These are phyloP conservation scores for Pseudeuparius sepicola DNA, from an alignment of 2,888 invertebrate genomes.

Conservation along the genomic window DNA sequence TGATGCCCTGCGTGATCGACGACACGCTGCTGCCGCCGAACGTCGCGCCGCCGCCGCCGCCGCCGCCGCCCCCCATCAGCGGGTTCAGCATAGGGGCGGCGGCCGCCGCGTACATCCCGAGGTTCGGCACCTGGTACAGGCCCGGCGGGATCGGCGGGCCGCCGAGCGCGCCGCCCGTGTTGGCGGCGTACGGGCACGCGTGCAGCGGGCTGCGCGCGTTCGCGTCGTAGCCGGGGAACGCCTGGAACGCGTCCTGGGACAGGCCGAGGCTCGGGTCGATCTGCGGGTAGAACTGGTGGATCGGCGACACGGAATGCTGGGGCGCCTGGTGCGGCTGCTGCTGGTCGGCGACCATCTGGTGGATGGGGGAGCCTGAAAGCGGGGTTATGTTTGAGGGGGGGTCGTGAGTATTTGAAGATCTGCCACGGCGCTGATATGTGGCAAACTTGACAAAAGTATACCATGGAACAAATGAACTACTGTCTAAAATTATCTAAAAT, in stretches of 20 bases:
- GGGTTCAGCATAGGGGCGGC: slow-evolving; percentile 34
- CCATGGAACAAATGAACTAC: too few species aligned
- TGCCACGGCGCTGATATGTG: slow-evolving; percentile 5
- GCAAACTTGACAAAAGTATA: background rate
- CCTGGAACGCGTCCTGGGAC: slow-evolving; percentile 26
- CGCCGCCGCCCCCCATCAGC: slow-evolving; percentile 31
- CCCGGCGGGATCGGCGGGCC: slow-evolving; percentile 31
- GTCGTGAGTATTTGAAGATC: background rate
- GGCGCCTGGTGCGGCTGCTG: slow-evolving; percentile 32
- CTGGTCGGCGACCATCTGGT: slow-evolving; percentile 38
- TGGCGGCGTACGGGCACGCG: slow-evolving; percentile 31
- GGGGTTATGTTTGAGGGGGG: background rate
- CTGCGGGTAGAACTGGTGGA: slow-evolving; percentile 45
- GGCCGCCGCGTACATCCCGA: slow-evolving; percentile 31
- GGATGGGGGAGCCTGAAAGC: slow-evolving; percentile 51
- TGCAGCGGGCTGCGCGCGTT: slow-evolving; percentile 26
- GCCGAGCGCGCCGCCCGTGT: slow-evolving; percentile 31
- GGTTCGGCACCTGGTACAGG: slow-evolving; percentile 29
- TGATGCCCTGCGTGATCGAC: slow-evolving; percentile 56
- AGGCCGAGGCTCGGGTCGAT: slow-evolving; percentile 36
- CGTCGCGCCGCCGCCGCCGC: slow-evolving; percentile 28
- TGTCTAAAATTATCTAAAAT: too few species aligned
- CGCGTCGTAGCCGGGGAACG: slow-evolving; percentile 24
- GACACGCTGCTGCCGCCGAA: slow-evolving; percentile 38
- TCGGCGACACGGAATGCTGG: slow-evolving; percentile 45